These are phyloP conservation scores for Venusia cambrica DNA, from an alignment of 2,888 invertebrate species.

Conservation along the genomic window DNA sequence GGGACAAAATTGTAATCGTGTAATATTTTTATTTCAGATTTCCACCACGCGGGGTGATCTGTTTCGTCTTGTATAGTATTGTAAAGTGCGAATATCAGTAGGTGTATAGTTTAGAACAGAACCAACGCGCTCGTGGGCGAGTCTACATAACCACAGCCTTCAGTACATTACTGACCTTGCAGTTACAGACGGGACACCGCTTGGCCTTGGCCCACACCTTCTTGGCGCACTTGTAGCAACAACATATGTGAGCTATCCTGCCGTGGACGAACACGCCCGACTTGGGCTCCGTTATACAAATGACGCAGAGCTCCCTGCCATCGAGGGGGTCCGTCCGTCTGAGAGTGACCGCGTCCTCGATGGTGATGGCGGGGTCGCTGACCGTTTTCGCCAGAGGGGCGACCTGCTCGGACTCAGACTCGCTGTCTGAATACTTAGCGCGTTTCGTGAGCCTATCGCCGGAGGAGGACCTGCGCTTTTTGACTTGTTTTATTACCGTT, in stretches of 20 bases:
- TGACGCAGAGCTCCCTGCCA: slow-evolving; percentile 75
- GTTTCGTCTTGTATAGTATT: no score
- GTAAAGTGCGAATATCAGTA: no score
- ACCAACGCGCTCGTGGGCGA: no score
- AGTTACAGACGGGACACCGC: slow-evolving; percentile 85
- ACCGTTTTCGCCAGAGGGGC: slow-evolving; percentile 57
- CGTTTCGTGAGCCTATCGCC: slow-evolving; percentile 40
- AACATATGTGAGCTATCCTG: slow-evolving; percentile 84
- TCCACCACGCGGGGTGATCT: no score
- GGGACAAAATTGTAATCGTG: no score
- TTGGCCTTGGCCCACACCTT: slow-evolving; percentile 83
- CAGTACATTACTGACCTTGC: slow-evolving; percentile 84
- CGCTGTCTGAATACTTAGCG: slow-evolving; percentile 46
- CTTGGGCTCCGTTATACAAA: slow-evolving; percentile 83
- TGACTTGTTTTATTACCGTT: slow-evolving; percentile 13
- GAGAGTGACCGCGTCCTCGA: slow-evolving; percentile 44
- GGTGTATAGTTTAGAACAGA: no score
- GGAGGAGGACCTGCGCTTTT: no score
- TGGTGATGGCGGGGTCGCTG: slow-evolving; percentile 63
- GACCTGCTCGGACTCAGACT: slow-evolving; percentile 37
- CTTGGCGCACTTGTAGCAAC: slow-evolving; percentile 86
- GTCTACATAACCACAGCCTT: slow-evolving; percentile 82
- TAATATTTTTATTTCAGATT: no score
- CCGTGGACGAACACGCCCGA: slow-evolving; percentile 86
- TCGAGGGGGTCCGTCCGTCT: slow-evolving; percentile 43